Evolutionary conservation across 2,888 invertebrate species (phyloP).

Genomic region (Epirrita christyi): DNA sequence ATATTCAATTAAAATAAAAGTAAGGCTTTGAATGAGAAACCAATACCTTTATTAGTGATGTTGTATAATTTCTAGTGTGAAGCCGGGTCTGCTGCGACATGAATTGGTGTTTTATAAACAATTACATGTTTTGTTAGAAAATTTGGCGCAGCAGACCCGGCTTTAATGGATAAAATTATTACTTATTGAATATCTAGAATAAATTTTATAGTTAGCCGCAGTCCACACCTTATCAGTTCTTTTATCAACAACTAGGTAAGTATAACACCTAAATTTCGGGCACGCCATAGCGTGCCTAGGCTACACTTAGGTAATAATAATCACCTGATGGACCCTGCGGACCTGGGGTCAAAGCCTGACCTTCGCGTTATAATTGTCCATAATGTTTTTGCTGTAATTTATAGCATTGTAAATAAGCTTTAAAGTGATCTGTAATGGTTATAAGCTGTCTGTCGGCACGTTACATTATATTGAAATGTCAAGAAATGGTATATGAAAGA

Average conservation of each 20-base stretch:
- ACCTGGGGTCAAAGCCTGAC: constrained; percentile 26
- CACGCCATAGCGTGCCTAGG: constrained; percentile 38
- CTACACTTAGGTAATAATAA: constrained; percentile 25
- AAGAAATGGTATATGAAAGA: not conserved
- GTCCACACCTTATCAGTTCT: constrained; percentile 13
- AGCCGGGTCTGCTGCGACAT: too few species aligned
- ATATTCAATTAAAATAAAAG: too few species aligned
- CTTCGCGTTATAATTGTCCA: constrained; percentile 33
- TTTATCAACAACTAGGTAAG: constrained; percentile 5
- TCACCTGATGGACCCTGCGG: constrained; percentile 12
- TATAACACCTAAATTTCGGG: constrained; percentile 23
- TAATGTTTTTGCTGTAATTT: constrained; percentile 29
- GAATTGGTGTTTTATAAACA: too few species aligned
- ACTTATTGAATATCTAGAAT: too few species aligned
- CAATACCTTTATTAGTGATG: too few species aligned
- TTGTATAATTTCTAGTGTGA: too few species aligned
- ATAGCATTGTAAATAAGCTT: constrained; percentile 24
- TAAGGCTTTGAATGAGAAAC: too few species aligned
- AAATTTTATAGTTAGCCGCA: not conserved
- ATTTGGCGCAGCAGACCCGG: too few species aligned
- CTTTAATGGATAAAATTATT: too few species aligned
- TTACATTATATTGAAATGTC: constrained; percentile 5
- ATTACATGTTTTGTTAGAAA: too few species aligned
- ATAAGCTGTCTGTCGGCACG: constrained; percentile 25
- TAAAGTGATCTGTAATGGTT: constrained; percentile 13